Percentiles rank a stretch among this genome's conserved stretches.
These are phyloP conservation scores for Fragum whitleyi DNA, from an alignment of 2,888 invertebrate genomes.

Conservation along the genomic window DNA sequence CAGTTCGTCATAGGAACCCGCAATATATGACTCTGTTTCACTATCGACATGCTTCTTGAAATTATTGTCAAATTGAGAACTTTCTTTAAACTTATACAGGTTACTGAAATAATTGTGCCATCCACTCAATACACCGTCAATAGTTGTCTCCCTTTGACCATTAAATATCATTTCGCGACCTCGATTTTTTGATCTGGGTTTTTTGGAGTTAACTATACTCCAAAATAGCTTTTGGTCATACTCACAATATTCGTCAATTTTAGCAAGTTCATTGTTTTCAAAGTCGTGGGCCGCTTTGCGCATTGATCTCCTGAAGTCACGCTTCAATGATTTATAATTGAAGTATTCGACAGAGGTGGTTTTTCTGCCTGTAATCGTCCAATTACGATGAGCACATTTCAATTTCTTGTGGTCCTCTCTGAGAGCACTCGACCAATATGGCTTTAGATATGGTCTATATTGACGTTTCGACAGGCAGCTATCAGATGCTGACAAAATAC, in stretches of 20 bases:
- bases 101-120: conserved; percentile 1
- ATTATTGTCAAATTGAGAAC: background rate
- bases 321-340: background rate
- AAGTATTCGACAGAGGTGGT: background rate
- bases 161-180: conserved; percentile 7
- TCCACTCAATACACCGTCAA: conserved; percentile 1
- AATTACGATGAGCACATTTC: background rate
- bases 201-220: conserved; percentile 14
- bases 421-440: background rate
- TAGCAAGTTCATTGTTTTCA: background rate
- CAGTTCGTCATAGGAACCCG: background rate
- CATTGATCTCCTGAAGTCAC: background rate
- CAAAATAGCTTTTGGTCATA: conserved; percentile 21
- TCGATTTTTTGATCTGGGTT: background rate
- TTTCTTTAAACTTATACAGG: background rate
- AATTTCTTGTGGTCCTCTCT: background rate
- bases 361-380: background rate
- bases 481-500: background rate
- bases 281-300: background rate
- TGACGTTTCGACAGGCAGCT: background rate
- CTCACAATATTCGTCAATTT: background rate
- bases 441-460: background rate
- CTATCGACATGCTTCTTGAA: background rate
- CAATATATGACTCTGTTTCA: background rate
- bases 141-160: background rate